Conservation (phyloP, 2,797 vertebrate genomes). For the Rhinophrynus dorsalis region DNA sequence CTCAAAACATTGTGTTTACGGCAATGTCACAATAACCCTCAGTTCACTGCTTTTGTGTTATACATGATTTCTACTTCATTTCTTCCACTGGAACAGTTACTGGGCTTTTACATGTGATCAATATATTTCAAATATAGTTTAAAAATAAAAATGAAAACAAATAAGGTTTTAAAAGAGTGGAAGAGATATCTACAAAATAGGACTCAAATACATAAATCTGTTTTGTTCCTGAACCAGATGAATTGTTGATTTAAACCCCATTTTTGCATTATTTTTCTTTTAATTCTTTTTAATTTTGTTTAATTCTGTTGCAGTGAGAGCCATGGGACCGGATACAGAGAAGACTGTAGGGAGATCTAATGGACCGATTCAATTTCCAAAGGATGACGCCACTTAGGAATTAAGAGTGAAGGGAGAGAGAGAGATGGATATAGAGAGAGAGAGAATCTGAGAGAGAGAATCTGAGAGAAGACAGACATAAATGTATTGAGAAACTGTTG, state of each 20-base stretch:
- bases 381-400: slow-evolving; percentile 83
- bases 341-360: slow-evolving; percentile 75
- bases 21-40: too few species aligned
- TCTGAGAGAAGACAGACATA: slow-evolving; percentile 29
- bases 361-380: slow-evolving; percentile 80
- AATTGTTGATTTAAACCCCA: slow-evolving; percentile 40
- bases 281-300: too few species aligned
- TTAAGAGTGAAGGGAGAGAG: slow-evolving; percentile 67
- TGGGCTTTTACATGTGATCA: too few species aligned
- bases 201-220: slow-evolving; percentile 22
- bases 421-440: neutral
- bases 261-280: slow-evolving; percentile 49
- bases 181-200: neutral
- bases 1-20: too few species aligned
- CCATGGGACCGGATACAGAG: slow-evolving; percentile 75
- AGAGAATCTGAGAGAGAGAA: slow-evolving; percentile 31
- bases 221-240: slow-evolving; percentile 28
- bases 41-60: too few species aligned
- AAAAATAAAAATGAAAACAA: neutral
- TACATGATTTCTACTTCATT: too few species aligned
- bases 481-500: neutral
- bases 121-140: neutral
- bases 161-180: neutral
- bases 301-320: slow-evolving; percentile 64
- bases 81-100: too few species aligned